Evolutionary conservation across 2,888 invertebrate species (phyloP).

Genomic region (Axea sp.): DNA sequence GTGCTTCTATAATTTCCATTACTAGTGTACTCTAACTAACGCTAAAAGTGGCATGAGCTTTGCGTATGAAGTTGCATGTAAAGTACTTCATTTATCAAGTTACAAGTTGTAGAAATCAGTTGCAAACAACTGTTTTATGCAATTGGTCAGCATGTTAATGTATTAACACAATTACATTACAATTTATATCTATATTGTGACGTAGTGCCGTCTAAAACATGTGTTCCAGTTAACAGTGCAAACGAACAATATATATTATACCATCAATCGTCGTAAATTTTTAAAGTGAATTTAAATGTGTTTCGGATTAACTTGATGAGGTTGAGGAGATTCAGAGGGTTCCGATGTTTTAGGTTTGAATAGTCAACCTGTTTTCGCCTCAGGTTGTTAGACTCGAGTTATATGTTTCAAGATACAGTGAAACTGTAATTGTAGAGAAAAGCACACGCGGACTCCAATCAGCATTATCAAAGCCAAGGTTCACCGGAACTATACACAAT

Average conservation of each 20-base stretch:
- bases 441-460: constrained; percentile 70
- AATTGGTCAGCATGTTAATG: constrained; percentile 31
- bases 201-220: constrained; percentile 5
- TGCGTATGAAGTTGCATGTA: constrained; percentile 39
- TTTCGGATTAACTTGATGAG: no score
- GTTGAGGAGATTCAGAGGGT: constrained; percentile 18
- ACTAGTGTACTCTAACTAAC: constrained; percentile 35
- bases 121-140: constrained; percentile 44
- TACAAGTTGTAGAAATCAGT: constrained; percentile 52
- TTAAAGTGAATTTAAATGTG: no score
- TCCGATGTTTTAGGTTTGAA: constrained; percentile 16
- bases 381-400: constrained; percentile 41
- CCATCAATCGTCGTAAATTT: no score
- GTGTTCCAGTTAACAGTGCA: constrained; percentile 27
- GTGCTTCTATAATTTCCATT: constrained; percentile 38
- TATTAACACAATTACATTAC: constrained; percentile 3
- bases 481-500: constrained; percentile 57
- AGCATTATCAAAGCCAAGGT: constrained; percentile 72
- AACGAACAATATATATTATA: no score
- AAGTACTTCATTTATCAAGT: constrained; percentile 51
- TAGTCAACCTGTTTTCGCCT: constrained; percentile 25
- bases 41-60: constrained; percentile 41
- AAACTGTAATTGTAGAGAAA: constrained; percentile 68
- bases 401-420: constrained; percentile 63
- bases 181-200: constrained; percentile 12